These are phyloP conservation scores for Rattus norvegicus DNA, from an alignment of 2,113 vertebrate genomes.

Conservation along the genomic window GRCr8 NC_086020.1:15642001-15642500, in stretches of 20 bases:
- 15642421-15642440: neutral
- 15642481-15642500: neutral
- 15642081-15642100: neutral
- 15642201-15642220: neutral
- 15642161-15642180: neutral
- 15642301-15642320: neutral
- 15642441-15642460: neutral
- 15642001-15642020: neutral
- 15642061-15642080: neutral
- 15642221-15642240: neutral
- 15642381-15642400: neutral
- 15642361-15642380: slow-evolving; percentile 46
- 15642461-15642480: neutral
- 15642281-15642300: neutral
- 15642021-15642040: neutral
- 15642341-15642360: neutral
- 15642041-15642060: neutral
- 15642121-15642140: neutral
- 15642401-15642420: slow-evolving; percentile 24
- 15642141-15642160: neutral
- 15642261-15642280: neutral
- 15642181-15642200: neutral
- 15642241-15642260: neutral
- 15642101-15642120: neutral
- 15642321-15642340: neutral